Evolutionary conservation across 2,113 vertebrate genomes (phyloP).

Genomic region (Phrynosoma platyrhinos): DNA sequence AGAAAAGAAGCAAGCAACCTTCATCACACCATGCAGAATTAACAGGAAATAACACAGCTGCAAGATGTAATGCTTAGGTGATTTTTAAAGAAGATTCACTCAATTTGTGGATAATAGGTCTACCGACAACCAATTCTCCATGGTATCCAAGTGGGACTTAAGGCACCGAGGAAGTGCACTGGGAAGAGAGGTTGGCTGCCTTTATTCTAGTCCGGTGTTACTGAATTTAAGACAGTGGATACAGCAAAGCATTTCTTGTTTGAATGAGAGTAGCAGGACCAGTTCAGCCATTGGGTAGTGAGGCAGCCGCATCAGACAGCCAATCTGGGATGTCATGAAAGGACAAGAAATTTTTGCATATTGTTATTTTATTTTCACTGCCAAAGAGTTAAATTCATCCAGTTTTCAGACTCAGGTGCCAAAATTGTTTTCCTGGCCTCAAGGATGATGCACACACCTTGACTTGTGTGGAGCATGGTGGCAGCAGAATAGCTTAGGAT

Average conservation of each 20-base stretch:
- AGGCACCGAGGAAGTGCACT: neutral
- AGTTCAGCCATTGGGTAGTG: neutral
- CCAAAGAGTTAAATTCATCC: no score
- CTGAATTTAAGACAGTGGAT: neutral
- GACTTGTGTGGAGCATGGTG: no score
- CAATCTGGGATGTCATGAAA: neutral
- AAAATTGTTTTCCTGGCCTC: neutral
- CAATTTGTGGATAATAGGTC: neutral
- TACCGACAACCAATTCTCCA: neutral
- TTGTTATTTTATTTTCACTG: neutral
- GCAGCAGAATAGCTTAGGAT: no score
- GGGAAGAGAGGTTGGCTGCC: neutral
- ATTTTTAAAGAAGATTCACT: neutral
- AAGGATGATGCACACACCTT: neutral
- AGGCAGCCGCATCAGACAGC: no score
- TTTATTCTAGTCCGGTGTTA: neutral
- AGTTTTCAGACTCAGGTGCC: neutral
- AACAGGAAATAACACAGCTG: neutral
- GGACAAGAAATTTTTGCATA: no score
- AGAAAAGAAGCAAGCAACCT: neutral
- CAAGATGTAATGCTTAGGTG: no score
- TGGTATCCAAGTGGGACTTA: neutral
- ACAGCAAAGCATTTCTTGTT: neutral
- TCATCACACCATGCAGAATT: neutral
- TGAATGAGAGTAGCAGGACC: neutral